Conservation (phyloP, 2,113 vertebrate genomes). For the Hirundichthys speculiger region DNA sequence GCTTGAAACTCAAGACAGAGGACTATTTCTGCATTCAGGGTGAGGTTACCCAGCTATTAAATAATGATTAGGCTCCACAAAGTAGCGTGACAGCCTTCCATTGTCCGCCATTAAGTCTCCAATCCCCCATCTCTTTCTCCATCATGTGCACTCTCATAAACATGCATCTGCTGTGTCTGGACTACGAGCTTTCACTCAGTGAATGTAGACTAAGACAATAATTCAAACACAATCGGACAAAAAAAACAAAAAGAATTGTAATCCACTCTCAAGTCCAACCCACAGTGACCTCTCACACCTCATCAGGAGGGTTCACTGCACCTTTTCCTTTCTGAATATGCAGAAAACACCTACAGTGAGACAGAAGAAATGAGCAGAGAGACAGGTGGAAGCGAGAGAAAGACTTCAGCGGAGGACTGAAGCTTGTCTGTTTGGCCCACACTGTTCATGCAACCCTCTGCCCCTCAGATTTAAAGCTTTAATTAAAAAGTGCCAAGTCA, state of each 20-base stretch:
- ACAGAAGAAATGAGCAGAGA: conserved; percentile 23
- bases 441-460: conserved; percentile 37
- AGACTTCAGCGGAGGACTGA: conserved; percentile 22
- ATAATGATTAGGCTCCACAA: conserved; percentile 84
- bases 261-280: conserved; percentile 63
- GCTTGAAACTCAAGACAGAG: conserved; percentile 55
- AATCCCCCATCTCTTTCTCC: conserved; percentile 61
- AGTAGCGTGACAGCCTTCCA: conserved; percentile 81
- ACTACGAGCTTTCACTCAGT: conserved; percentile 56
- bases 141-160: conserved; percentile 63
- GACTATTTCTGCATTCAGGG: conserved; percentile 62
- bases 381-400: conserved; percentile 52
- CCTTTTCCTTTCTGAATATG: conserved; percentile 44
- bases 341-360: conserved; percentile 32
- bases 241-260: conserved; percentile 49
- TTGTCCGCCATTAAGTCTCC: conserved; percentile 77
- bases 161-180: conserved; percentile 77
- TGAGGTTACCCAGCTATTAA: conserved; percentile 80
- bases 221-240: conserved; percentile 68
- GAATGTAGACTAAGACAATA: conserved; percentile 63
- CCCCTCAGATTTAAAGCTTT: conserved; percentile 72
- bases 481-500: conserved; percentile 82
- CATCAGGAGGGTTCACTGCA: conserved; percentile 68
- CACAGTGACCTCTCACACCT: conserved; percentile 21
- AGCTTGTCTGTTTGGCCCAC: conserved; percentile 37